Evolutionary conservation across 2,113 vertebrate genomes (phyloP), one percentile per base, ranked within the genome.

Genomic region (Oostethus manadensis): DNA sequence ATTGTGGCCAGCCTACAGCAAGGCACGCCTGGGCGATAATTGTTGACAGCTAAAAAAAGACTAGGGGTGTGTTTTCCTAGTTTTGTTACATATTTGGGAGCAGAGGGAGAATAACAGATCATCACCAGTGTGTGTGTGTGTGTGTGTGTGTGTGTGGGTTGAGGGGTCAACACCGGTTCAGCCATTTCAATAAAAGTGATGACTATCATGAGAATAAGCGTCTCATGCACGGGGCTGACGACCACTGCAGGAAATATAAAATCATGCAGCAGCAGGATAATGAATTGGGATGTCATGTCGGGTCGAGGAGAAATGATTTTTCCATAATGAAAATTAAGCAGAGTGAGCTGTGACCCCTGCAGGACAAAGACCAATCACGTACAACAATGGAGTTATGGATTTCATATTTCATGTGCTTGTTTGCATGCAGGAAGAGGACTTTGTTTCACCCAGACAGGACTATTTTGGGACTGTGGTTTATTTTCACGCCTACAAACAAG

Each of bases 191-290:
- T 43, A 15, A 65, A 65, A 21, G 45, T 15, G 21, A 59, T 56
- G 18, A 20, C 18, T 71, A 64, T 60, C 51, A 51, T 10, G 51
- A 60, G 56, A 26, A 33, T 17, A 17, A 29, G 33, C n/a, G 23
- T 51, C 8, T 42, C 11, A 14, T 33, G 29, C 29, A 14, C 0
- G 13, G 8, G 22, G 22, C 14, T 51, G 14, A 42, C 13, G 38
- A 42, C 38, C 38, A 40, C 16, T 51, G 0, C 50, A 51, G 23
- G 23, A n/a, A n/a, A 33, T 10, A 9, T n/a, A 33, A 51, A 51
- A 15, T 29, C 26, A 17, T 51, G 16, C 15, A 51, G 23, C 15
- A n/a, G 50, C n/a, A 6, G 22, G 22, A 35, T 29, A 35, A 54
- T 54, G 17, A 20, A 18, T 54, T 17, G 4, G 8, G 2, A 54